phyloP scores from a whole-genome alignment of 2,797 vertebrate species.

The Myotis planiceps region DNA sequence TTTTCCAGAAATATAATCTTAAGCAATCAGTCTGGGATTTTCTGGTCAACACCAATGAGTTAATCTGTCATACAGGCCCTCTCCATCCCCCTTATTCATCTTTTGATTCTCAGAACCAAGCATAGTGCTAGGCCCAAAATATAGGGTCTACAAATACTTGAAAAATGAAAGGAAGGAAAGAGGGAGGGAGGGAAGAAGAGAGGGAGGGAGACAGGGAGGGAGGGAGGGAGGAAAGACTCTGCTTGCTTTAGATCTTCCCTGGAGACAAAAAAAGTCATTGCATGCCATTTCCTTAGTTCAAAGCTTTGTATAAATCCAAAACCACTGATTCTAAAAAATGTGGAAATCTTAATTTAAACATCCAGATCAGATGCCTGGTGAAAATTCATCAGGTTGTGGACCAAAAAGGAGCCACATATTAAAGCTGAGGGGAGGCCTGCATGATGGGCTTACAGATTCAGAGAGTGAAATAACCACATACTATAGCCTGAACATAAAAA shows the following conservation, averaged over 20 bases:
- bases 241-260: neutral
- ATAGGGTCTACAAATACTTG: neutral
- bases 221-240: neutral
- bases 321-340: neutral
- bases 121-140: neutral
- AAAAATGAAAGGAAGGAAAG: neutral
- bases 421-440: neutral
- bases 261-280: neutral
- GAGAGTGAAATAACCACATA: neutral
- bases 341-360: neutral
- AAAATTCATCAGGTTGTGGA: neutral
- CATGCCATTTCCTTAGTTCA: neutral
- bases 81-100: neutral
- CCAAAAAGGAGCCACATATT: neutral
- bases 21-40: neutral
- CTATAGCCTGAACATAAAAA: neutral
- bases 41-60: neutral
- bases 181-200: no score
- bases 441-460: neutral
- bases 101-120: neutral
- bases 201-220: no score
- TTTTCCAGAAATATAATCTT: neutral
- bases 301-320: neutral
- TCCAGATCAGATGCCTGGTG: neutral
- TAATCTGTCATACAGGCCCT: neutral